Evolutionary conservation across 92 coral and sea anemone species (phyloP), one percentile per base, ranked within the genome.

Genomic region (Porites evermanni): DNA sequence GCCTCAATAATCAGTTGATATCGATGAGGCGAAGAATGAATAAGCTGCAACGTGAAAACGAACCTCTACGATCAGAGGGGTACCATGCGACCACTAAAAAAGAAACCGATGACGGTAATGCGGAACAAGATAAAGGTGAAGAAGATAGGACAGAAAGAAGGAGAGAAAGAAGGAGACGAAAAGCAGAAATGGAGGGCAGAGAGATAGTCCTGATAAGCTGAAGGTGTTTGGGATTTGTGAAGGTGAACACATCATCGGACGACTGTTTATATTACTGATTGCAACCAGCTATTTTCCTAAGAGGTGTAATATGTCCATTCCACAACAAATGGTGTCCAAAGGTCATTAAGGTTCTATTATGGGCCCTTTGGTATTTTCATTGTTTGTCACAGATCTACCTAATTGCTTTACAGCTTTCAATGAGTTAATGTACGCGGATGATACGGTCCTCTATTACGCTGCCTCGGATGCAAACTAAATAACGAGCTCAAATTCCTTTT

Each of bases 21-120:
- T 64, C 87, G 20, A 86, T 94, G 51, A 96, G 93, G 81, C 96
- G 88, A 75, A 96, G 92, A 82, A 79, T 91, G 59, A 86, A 77
- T 53, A 88, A 93, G 29, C 96, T 97, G 9, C 92, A 93, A 89
- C 97, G 92, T 44, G 93, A 88, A 19, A 94, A 91, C 73, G 98
- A 95, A 20, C 73, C 72, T 72, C 56, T 82, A 20, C 67, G 76
- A 67, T 29, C 88, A 19, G 82, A 75, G 53, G 67, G 71, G 50
- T 67, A 67, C 64, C 26, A 56, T 26, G 1, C 66, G 4, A 16
- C 88, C 70, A 75, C 75, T 20, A 54, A 91, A 80, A 66, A 69
- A 84, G 75, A 81, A 81, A 77, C 82, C 56, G 79, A 26, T 70
- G 13, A 70, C 20, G 91, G 83, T 8, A 60, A 79, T 21, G 91